A percentile compares a stretch with the other conserved stretches of the same genome.
These are phyloP conservation scores for Drosophila takahashii DNA, from an alignment of 1,140 invertebrate genomes.

Conservation along the genomic window DNA sequence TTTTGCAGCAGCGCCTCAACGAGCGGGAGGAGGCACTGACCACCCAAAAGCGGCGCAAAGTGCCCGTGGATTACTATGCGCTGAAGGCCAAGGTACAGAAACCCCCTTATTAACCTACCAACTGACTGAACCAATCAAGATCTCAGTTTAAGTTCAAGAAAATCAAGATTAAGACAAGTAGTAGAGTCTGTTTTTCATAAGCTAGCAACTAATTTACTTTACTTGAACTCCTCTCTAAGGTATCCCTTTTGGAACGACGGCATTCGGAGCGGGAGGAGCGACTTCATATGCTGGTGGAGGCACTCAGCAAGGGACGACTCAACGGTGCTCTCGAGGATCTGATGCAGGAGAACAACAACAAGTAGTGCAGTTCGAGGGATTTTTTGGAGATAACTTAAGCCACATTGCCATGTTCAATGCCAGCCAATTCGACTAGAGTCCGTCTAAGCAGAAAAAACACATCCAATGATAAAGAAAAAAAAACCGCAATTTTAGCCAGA, in stretches of 20 bases:
- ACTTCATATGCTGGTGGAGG: slow-evolving; percentile 83
- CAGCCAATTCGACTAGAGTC: slow-evolving; percentile 42
- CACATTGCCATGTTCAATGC: slow-evolving; percentile 46
- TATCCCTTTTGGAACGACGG: slow-evolving; percentile 77
- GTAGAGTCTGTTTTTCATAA: not conserved
- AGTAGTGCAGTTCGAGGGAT: slow-evolving; percentile 32
- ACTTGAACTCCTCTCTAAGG: slow-evolving; percentile 36
- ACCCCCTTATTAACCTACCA: not conserved
- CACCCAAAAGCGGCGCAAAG: slow-evolving; percentile 82
- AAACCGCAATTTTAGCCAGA: slow-evolving; percentile 26
- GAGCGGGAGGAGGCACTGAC: slow-evolving; percentile 80
- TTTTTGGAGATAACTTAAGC: slow-evolving; percentile 8
- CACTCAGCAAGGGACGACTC: slow-evolving; percentile 80
- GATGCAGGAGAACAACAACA: slow-evolving; percentile 78
- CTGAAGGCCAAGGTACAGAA: slow-evolving; percentile 81
- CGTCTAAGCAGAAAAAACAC: slow-evolving; percentile 44
- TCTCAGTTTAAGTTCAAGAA: slow-evolving; percentile 2
- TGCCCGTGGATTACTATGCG: slow-evolving; percentile 84
- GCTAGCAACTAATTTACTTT: not conserved
- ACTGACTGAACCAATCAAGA: not conserved
- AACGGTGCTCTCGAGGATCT: slow-evolving; percentile 79
- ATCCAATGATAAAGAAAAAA: slow-evolving; percentile 16
- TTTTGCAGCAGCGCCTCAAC: slow-evolving; percentile 79
- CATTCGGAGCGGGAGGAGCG: slow-evolving; percentile 84
- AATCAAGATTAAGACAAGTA: not conserved